phyloP scores from a whole-genome alignment of 2,888 invertebrate genomes.

The Aradus depressus region DNA sequence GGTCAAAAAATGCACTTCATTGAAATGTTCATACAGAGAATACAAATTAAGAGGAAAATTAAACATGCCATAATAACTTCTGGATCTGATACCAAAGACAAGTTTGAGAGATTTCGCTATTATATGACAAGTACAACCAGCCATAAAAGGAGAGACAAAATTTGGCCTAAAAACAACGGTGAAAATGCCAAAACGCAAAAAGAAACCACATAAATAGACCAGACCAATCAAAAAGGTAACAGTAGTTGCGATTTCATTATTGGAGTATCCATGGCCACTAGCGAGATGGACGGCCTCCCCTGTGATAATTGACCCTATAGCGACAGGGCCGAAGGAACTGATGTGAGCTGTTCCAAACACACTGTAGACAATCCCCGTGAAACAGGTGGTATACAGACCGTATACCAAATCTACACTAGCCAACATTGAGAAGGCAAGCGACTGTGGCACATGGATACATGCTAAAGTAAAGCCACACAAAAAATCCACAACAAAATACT shows the following conservation, averaged over 20 bases:
- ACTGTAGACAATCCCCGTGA: slow-evolving; percentile 23
- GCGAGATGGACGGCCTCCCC: slow-evolving; percentile 23
- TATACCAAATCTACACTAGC: slow-evolving; percentile 24
- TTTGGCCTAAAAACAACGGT: slow-evolving; percentile 21
- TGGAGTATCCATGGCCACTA: slow-evolving; percentile 8
- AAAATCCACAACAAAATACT: slow-evolving; percentile 56
- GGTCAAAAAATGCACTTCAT: slow-evolving; percentile 17
- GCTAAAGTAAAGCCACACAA: slow-evolving; percentile 77
- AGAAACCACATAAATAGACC: slow-evolving; percentile 18
- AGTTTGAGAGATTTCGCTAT: slow-evolving; percentile 21
- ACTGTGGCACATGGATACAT: slow-evolving; percentile 80
- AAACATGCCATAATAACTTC: slow-evolving; percentile 21
- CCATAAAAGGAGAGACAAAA: slow-evolving; percentile 23
- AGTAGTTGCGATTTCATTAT: slow-evolving; percentile 15
- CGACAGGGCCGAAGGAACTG: slow-evolving; percentile 26
- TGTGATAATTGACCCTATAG: slow-evolving; percentile 25
- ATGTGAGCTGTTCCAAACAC: slow-evolving; percentile 24
- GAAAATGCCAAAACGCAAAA: slow-evolving; percentile 20
- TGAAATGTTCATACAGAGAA: slow-evolving; percentile 9
- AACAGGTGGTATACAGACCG: slow-evolving; percentile 26
- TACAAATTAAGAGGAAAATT: slow-evolving; percentile 17
- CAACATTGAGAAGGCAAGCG: slow-evolving; percentile 36
- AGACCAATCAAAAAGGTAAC: slow-evolving; percentile 23
- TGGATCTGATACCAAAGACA: slow-evolving; percentile 16
- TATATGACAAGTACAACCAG: slow-evolving; percentile 23